A percentile compares a stretch with the other conserved stretches of the same genome.
phyloP scores from a whole-genome alignment of 2,113 vertebrate genomes.

The Rissa tridactyla region DNA sequence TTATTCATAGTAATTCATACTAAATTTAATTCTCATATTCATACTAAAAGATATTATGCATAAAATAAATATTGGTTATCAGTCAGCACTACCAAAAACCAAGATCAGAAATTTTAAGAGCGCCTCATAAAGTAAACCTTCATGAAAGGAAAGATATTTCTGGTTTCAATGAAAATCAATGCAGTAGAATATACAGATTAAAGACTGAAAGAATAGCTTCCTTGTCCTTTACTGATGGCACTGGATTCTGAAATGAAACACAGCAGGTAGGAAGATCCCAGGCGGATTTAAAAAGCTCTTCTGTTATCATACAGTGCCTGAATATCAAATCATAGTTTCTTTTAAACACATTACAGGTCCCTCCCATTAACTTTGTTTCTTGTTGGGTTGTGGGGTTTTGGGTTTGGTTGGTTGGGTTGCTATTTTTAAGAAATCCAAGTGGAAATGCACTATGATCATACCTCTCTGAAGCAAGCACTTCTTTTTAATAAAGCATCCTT shows the following conservation, averaged over 20 bases:
- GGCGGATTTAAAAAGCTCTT: neutral
- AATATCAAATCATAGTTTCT: neutral
- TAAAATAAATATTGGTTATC: conserved; percentile 2
- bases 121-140: neutral
- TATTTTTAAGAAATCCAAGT: neutral
- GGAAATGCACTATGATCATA: neutral
- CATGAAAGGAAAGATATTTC: neutral
- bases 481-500: conserved; percentile 11
- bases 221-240: neutral
- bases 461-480: neutral
- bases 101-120: neutral
- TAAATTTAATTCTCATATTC: neutral
- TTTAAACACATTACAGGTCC: neutral
- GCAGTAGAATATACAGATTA: neutral
- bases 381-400: neutral
- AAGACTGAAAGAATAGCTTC: neutral
- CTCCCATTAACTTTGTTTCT: neutral
- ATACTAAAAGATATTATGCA: neutral
- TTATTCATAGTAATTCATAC: neutral
- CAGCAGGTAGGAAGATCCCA: neutral
- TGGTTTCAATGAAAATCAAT: neutral
- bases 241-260: neutral
- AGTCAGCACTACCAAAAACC: neutral
- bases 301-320: neutral
- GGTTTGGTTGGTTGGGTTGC: neutral